Conservation (phyloP, 2,113 vertebrate species). For the Benitochromis conjunctus region DNA sequence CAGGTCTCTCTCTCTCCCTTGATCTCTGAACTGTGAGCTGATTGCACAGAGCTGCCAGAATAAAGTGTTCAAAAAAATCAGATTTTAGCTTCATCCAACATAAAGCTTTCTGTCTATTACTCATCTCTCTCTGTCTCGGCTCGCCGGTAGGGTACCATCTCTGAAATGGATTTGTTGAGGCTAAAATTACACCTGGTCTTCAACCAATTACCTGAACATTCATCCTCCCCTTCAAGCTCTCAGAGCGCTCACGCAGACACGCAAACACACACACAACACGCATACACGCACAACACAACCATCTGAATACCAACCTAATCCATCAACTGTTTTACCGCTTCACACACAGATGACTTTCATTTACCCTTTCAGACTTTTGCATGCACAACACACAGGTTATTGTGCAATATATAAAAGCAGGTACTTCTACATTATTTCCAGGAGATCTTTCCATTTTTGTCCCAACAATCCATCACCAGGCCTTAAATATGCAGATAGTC, state of each 20-base stretch:
- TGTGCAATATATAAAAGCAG: background rate
- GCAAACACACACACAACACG: background rate
- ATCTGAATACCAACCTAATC: background rate
- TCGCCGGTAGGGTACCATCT: background rate
- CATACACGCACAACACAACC: background rate
- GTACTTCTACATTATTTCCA: background rate
- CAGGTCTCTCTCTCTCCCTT: background rate
- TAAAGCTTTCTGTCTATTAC: background rate
- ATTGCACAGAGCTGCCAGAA: background rate
- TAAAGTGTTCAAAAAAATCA: background rate
- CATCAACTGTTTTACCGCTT: background rate
- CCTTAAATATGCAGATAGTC: slow-evolving; percentile 31
- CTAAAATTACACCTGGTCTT: slow-evolving; percentile 55
- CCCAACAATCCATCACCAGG: slow-evolving; percentile 34
- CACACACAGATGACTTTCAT: slow-evolving; percentile 11
- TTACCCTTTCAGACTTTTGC: background rate
- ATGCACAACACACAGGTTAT: background rate
- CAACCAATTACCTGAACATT: slow-evolving; percentile 52
- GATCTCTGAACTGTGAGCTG: background rate
- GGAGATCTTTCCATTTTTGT: background rate
- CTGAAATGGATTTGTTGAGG: slow-evolving; percentile 57
- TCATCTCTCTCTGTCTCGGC: background rate
- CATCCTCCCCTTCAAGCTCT: background rate
- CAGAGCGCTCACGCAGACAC: background rate
- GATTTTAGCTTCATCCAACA: background rate